Conservation (phyloP, 1,140 invertebrate genomes). For the Maconellicoccus hirsutus region DNA sequence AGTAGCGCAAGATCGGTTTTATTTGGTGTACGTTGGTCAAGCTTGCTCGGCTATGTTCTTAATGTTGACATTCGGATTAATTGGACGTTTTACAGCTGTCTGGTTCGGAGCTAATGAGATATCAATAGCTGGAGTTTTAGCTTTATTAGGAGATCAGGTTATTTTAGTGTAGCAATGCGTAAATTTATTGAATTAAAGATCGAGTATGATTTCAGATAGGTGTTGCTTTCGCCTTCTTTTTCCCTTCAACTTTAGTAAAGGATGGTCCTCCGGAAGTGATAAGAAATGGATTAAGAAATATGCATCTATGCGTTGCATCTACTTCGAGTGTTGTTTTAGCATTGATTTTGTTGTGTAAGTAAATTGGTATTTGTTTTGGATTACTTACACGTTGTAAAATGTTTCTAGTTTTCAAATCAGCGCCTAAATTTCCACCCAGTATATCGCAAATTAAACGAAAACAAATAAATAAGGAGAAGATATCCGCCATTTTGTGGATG, state of each 20-base stretch:
- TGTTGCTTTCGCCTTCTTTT: constrained; percentile 48
- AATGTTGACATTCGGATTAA: neutral
- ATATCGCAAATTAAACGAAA: constrained; percentile 51
- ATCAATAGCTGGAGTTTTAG: neutral
- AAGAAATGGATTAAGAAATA: constrained; percentile 40
- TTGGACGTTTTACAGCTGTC: neutral
- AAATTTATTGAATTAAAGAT: neutral
- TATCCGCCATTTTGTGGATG: constrained; percentile 49
- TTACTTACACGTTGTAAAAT: constrained; percentile 28
- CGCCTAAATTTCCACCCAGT: constrained; percentile 66
- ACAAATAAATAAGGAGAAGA: constrained; percentile 37
- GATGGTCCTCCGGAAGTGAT: constrained; percentile 36
- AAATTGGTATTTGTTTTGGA: neutral
- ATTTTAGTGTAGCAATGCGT: neutral
- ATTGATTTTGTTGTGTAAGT: constrained; percentile 69
- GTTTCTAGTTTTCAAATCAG: constrained; percentile 60
- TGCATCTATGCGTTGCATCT: constrained; percentile 44
- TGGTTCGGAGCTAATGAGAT: constrained; percentile 7
- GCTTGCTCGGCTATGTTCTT: neutral
- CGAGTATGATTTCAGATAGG: constrained; percentile 39
- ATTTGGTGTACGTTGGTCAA: neutral
- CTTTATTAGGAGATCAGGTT: neutral
- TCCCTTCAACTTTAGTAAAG: constrained; percentile 45
- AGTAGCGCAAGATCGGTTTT: neutral
- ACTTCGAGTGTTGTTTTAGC: constrained; percentile 62